Conservation (phyloP, 2,888 invertebrate species). For the Leucoma salicis region DNA sequence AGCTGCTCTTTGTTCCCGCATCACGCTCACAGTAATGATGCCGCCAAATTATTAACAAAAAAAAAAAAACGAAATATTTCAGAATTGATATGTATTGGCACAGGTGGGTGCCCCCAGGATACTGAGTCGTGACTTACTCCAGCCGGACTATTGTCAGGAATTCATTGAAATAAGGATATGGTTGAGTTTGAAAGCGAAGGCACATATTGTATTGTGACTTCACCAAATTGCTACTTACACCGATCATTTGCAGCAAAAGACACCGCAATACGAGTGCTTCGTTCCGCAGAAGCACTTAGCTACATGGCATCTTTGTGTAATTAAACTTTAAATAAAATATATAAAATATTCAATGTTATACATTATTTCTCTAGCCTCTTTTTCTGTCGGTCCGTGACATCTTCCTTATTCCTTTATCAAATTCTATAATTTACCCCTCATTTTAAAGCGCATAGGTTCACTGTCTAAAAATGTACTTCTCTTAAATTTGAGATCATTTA, state of each 20-base stretch:
- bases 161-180: constrained; percentile 53
- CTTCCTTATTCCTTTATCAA: too few relatives aligned
- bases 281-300: constrained; percentile 28
- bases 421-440: too few relatives aligned
- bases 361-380: too few relatives aligned
- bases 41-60: constrained; percentile 55
- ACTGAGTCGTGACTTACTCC: constrained; percentile 73
- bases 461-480: too few relatives aligned
- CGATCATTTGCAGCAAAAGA: constrained; percentile 32
- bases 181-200: constrained; percentile 46
- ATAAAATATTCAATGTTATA: too few relatives aligned
- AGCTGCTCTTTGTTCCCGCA: constrained; percentile 48
- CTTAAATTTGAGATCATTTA: too few relatives aligned
- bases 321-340: too few relatives aligned
- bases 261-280: constrained; percentile 30
- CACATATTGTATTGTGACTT: constrained; percentile 44
- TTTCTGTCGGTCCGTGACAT: too few relatives aligned
- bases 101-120: constrained; percentile 73
- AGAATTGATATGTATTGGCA: constrained; percentile 55
- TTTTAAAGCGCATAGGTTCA: too few relatives aligned
- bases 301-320: not conserved
- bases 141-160: constrained; percentile 49
- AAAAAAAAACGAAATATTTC: constrained; percentile 49
- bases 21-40: constrained; percentile 56
- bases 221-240: constrained; percentile 57